Percentiles rank a stretch among this genome's conserved stretches.
Conservation (phyloP, 1,140 invertebrate species). For the Polypedilum pembai region DNA sequence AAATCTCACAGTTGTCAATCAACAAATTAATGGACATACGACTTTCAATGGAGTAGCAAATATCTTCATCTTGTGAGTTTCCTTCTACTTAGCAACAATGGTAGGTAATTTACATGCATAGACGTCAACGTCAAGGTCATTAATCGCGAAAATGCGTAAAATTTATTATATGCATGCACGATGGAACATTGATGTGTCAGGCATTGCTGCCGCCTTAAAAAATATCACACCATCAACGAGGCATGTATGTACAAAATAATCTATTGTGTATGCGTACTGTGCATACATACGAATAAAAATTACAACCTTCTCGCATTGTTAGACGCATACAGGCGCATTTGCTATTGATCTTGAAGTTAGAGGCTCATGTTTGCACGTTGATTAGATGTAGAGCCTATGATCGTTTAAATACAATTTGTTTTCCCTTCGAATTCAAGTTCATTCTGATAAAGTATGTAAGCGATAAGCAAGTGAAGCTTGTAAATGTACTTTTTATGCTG, state of each 20-base stretch:
- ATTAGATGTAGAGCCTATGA: conserved; percentile 5
- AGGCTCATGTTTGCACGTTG: conserved; percentile 16
- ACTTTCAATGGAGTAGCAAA: no score
- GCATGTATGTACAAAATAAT: conserved; percentile 1
- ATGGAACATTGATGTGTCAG: conserved; percentile 8
- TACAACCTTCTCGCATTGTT: conserved; percentile 8
- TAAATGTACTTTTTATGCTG: neutral
- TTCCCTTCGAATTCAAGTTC: conserved; percentile 4
- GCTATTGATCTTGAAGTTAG: conserved; percentile 12
- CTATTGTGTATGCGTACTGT: conserved; percentile 10
- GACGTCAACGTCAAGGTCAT: no score
- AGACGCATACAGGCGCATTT: neutral
- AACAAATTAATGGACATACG: no score
- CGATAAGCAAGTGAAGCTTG: neutral
- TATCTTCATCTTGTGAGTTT: no score
- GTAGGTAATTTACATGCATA: no score
- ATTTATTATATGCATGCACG: no score
- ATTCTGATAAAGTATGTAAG: neutral
- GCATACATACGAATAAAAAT: neutral
- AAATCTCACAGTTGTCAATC: no score
- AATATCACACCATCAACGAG: neutral
- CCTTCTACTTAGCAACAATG: no score
- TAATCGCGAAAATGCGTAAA: no score
- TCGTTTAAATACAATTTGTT: neutral
- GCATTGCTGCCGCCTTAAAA: neutral